Conservation (phyloP, 2,797 vertebrate genomes). For the Rhyacichthys aspro region DNA sequence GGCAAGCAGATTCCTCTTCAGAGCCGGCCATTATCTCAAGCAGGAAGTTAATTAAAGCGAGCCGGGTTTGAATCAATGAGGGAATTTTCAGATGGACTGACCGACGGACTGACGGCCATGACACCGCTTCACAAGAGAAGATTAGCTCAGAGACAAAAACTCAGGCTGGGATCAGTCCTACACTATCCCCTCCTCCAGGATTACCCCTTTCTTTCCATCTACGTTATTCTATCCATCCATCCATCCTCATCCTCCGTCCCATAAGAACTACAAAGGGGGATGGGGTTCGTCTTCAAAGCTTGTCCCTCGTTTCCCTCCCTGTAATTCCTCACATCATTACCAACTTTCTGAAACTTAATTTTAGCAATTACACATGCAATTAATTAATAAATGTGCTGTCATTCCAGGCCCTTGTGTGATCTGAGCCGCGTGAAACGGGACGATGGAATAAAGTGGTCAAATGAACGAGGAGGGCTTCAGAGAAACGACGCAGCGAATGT, state of each 20-base stretch:
- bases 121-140: slow-evolving; percentile 81
- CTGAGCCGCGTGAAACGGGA: slow-evolving; percentile 73
- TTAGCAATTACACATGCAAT: slow-evolving; percentile 88
- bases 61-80: slow-evolving; percentile 80
- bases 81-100: slow-evolving; percentile 76
- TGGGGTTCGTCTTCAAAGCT: slow-evolving; percentile 70
- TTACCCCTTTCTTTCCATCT: slow-evolving; percentile 70
- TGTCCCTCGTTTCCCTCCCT: slow-evolving; percentile 62
- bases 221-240: slow-evolving; percentile 66
- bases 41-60: slow-evolving; percentile 85
- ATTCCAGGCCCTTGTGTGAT: slow-evolving; percentile 84
- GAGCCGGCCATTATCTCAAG: slow-evolving; percentile 80
- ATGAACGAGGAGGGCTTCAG: slow-evolving; percentile 75
- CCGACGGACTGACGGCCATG: slow-evolving; percentile 75
- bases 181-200: slow-evolving; percentile 69
- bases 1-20: slow-evolving; percentile 67
- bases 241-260: slow-evolving; percentile 57
- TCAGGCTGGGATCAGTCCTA: slow-evolving; percentile 63
- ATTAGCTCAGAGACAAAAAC: slow-evolving; percentile 82
- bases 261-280: slow-evolving; percentile 60
- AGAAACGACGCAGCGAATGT: slow-evolving; percentile 50
- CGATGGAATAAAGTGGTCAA: slow-evolving; percentile 76
- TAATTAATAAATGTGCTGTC: slow-evolving; percentile 89
- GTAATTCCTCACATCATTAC: slow-evolving; percentile 87
- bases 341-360: slow-evolving; percentile 87